A percentile compares a stretch with the other conserved stretches of the same genome.
Conservation (phyloP, 2,888 invertebrate species). For the Aricia artaxerxes region DNA sequence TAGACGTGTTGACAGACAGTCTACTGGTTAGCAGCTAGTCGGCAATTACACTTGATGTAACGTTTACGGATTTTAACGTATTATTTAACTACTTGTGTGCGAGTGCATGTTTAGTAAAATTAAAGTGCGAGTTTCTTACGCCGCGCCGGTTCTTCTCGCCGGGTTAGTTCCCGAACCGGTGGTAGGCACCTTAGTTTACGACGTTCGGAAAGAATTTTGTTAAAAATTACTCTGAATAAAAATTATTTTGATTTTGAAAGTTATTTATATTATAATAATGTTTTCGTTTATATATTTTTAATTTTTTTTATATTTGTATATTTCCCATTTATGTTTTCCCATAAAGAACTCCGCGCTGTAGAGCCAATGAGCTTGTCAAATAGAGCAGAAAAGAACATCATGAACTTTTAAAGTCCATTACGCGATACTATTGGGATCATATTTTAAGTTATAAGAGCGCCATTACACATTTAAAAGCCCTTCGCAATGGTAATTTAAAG, state of each 20-base stretch:
- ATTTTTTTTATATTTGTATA: too few relatives aligned
- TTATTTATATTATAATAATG: too few relatives aligned
- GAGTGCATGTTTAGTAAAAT: neutral
- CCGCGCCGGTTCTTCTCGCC: too few relatives aligned
- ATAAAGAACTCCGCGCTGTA: neutral
- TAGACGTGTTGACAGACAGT: neutral
- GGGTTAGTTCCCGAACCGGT: too few relatives aligned
- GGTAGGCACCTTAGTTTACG: too few relatives aligned
- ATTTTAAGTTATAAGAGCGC: constrained; percentile 51
- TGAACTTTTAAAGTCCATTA: constrained; percentile 19
- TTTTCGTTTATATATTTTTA: too few relatives aligned
- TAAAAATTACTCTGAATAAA: too few relatives aligned
- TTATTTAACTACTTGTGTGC: neutral
- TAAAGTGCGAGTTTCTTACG: too few relatives aligned
- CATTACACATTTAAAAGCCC: constrained; percentile 42
- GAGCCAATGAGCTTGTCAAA: neutral
- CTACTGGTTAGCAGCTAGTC: neutral
- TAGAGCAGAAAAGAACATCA: neutral
- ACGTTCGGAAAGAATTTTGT: too few relatives aligned
- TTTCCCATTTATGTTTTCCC: too few relatives aligned
- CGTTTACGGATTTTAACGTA: neutral
- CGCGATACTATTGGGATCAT: constrained; percentile 26
- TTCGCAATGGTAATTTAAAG: constrained; percentile 68
- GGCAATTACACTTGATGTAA: neutral
- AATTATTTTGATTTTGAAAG: too few relatives aligned